A percentile compares a stretch with the other conserved stretches of the same genome.
Conservation (phyloP, 2,888 invertebrate species). For the Dryococelus australis region DNA sequence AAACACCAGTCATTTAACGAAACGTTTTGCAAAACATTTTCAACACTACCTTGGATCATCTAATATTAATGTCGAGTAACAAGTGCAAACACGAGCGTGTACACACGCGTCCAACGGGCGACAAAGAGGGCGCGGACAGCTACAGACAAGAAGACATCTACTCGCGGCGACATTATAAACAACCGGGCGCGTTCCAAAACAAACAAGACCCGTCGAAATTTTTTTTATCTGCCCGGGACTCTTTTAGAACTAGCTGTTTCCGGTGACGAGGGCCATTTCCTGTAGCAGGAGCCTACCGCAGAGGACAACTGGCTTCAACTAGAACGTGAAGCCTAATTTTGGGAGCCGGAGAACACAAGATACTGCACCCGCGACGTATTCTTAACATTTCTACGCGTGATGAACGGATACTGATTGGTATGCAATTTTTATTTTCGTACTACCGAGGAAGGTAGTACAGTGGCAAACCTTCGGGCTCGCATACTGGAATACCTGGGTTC, state of each 20-base stretch:
- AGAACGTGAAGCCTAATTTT: neutral
- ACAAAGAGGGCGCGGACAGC: neutral
- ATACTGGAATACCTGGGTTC: too few relatives aligned
- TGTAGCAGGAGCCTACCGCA: neutral
- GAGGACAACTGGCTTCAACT: neutral
- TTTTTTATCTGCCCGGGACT: neutral
- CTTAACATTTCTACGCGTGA: neutral
- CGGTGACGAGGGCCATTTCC: slow-evolving; percentile 16
- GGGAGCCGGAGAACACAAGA: neutral
- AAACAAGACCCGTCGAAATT: neutral
- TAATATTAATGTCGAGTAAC: neutral
- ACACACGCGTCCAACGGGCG: neutral
- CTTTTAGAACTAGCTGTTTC: neutral
- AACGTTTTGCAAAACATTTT: neutral
- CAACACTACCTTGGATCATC: neutral
- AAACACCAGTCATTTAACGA: too few relatives aligned
- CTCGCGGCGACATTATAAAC: neutral
- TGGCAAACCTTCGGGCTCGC: too few relatives aligned
- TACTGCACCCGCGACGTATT: neutral
- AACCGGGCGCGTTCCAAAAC: slow-evolving; percentile 8
- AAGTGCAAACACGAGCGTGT: too few relatives aligned
- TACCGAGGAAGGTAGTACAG: too few relatives aligned
- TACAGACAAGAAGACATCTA: neutral
- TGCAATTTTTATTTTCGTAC: neutral
- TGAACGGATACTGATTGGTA: neutral